These are phyloP conservation scores for Silurus asotus DNA, from an alignment of 2,113 vertebrate genomes.

Conservation along the genomic window DNA sequence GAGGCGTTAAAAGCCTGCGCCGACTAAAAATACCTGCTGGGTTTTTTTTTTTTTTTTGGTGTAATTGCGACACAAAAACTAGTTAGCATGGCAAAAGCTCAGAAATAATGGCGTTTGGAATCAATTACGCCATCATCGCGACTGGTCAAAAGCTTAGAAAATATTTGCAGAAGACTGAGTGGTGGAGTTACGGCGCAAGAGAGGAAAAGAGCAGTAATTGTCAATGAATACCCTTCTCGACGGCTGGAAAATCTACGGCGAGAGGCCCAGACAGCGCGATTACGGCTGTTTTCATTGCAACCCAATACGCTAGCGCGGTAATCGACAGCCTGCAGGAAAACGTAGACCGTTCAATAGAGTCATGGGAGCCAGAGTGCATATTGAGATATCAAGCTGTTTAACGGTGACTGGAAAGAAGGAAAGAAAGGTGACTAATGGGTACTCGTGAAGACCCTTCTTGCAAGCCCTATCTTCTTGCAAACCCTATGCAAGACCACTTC, in stretches of 20 bases:
- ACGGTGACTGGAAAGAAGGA: slow-evolving; percentile 11
- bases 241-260: slow-evolving; percentile 31
- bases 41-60: slow-evolving; percentile 10
- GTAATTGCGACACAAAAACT: slow-evolving; percentile 46
- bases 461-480: background rate
- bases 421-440: slow-evolving; percentile 22
- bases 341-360: slow-evolving; percentile 42
- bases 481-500: too few species aligned
- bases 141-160: slow-evolving; percentile 42
- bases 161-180: slow-evolving; percentile 54
- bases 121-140: slow-evolving; percentile 46
- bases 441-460: background rate
- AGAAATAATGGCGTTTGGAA: slow-evolving; percentile 38
- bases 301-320: slow-evolving; percentile 35
- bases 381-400: slow-evolving; percentile 27
- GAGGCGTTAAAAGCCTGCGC: slow-evolving; percentile 30
- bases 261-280: slow-evolving; percentile 42
- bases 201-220: slow-evolving; percentile 36
- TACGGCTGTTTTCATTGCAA: slow-evolving; percentile 54
- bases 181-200: background rate
- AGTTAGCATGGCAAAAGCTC: slow-evolving; percentile 36
- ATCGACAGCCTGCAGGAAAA: slow-evolving; percentile 46
- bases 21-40: slow-evolving; percentile 44
- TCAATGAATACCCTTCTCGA: slow-evolving; percentile 45
- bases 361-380: slow-evolving; percentile 6